Conservation (phyloP, 2,113 vertebrate genomes). For the Micromys minutus region DNA sequence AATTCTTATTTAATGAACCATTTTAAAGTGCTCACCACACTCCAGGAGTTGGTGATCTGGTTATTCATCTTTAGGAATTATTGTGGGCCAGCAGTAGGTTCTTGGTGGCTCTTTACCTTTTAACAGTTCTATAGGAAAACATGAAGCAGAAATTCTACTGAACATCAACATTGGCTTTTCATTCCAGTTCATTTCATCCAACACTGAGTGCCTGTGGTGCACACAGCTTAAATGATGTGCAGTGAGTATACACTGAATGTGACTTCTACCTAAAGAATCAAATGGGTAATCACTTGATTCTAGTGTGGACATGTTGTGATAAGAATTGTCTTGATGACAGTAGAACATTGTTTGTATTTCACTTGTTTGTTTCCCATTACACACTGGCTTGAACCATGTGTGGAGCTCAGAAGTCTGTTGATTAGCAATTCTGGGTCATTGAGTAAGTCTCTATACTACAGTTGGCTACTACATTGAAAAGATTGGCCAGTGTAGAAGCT, state of each 20-base stretch:
- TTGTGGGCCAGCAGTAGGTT: not conserved
- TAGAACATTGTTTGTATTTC: constrained; percentile 11
- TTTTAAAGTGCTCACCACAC: not conserved
- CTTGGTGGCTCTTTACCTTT: constrained; percentile 21
- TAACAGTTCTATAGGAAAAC: not conserved
- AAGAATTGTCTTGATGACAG: not conserved
- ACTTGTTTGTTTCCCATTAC: not conserved
- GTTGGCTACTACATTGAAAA: not conserved
- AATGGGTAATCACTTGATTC: not conserved
- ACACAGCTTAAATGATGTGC: not conserved
- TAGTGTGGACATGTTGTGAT: not conserved
- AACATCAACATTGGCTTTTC: constrained; percentile 24
- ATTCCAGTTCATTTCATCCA: constrained; percentile 45
- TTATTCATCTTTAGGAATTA: not conserved
- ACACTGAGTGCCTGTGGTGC: not conserved
- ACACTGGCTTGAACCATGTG: constrained; percentile 28
- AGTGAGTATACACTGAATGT: not conserved
- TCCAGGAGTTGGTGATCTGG: not conserved
- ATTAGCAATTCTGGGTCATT: not conserved
- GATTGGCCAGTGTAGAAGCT: not conserved
- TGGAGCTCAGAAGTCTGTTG: constrained; percentile 5
- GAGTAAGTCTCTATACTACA: not conserved
- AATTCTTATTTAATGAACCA: not conserved
- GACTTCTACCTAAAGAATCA: not conserved
- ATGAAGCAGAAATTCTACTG: not conserved